Conservation (phyloP, 2,888 invertebrate genomes). For the Athalia cordata region DNA sequence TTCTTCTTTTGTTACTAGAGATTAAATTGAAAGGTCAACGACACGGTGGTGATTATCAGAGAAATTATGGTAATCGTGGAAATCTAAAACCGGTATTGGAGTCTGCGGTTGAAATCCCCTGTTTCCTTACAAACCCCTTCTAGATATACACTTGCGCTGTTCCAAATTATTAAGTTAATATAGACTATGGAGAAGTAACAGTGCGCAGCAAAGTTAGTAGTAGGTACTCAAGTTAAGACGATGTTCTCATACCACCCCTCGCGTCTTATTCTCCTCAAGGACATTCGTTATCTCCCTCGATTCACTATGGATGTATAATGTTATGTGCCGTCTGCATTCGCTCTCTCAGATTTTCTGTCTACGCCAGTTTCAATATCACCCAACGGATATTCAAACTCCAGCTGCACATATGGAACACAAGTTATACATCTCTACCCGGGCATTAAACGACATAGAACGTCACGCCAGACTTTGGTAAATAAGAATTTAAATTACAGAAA, state of each 20-base stretch:
- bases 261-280: slow-evolving; percentile 20
- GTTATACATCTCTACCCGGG: too few relatives aligned
- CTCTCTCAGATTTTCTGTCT: slow-evolving; percentile 1
- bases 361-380: not conserved
- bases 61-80: not conserved
- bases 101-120: not conserved
- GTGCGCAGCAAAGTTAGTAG: slow-evolving; percentile 21
- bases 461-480: not conserved
- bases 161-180: slow-evolving; percentile 34
- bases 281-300: not conserved
- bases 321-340: not conserved
- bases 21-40: too few relatives aligned
- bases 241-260: not conserved
- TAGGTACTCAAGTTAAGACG: slow-evolving; percentile 8
- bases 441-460: too few relatives aligned
- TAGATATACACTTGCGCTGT: slow-evolving; percentile 17
- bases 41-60: too few relatives aligned
- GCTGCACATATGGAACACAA: too few relatives aligned
- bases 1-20: too few relatives aligned
- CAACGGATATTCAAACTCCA: too few relatives aligned
- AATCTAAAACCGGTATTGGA: not conserved
- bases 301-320: not conserved
- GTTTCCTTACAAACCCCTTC: slow-evolving; percentile 3
- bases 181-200: not conserved
- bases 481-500: not conserved